These are phyloP conservation scores for Polyodon spathula DNA, from an alignment of 2,113 vertebrate species.

Conservation along the genomic window DNA sequence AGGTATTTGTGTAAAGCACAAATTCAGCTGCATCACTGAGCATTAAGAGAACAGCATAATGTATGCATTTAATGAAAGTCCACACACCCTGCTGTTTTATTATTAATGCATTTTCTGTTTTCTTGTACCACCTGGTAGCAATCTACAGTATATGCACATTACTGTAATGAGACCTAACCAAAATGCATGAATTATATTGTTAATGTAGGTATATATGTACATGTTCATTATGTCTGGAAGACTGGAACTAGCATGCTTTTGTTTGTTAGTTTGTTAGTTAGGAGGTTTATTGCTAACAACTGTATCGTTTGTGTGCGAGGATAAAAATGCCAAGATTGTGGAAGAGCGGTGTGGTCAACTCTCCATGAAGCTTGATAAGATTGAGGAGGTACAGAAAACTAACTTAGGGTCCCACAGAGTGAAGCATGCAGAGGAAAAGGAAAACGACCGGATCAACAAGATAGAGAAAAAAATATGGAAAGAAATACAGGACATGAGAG, in stretches of 20 bases:
- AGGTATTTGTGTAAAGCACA: no score
- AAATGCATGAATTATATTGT: background rate
- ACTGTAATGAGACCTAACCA: no score
- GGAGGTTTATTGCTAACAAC: no score
- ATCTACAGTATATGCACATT: no score
- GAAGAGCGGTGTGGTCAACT: conserved; percentile 57
- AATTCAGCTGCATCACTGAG: no score
- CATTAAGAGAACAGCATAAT: no score
- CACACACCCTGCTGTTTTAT: no score
- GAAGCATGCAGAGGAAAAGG: conserved; percentile 49
- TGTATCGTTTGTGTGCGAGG: no score
- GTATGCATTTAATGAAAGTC: no score
- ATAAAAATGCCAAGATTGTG: conserved; percentile 45
- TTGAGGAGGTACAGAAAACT: conserved; percentile 57
- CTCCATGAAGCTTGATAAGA: conserved; percentile 55
- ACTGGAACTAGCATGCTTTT: background rate
- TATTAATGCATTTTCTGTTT: no score
- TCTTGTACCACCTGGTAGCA: no score
- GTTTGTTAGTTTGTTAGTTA: no score
- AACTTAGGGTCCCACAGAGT: conserved; percentile 32
- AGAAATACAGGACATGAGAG: conserved; percentile 59
- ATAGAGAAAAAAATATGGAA: conserved; percentile 53
- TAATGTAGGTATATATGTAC: background rate
- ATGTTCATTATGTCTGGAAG: background rate
- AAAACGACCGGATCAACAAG: conserved; percentile 50